Evolutionary conservation across 2,888 invertebrate species (phyloP).

Genomic region (Dexiosoma caninum): DNA sequence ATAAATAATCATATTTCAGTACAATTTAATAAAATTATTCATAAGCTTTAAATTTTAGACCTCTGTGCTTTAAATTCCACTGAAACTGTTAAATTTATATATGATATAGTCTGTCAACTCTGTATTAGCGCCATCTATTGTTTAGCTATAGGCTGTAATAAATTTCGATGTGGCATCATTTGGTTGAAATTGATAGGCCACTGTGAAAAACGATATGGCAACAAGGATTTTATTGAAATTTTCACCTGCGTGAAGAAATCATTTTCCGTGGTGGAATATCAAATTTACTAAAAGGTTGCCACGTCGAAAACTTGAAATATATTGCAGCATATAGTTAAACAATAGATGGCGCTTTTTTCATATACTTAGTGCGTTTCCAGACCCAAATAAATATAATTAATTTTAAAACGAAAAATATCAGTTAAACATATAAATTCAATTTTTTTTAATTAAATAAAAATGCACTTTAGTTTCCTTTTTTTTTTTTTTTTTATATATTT

Average conservation of each 20-base stretch:
- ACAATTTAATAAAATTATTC: no score
- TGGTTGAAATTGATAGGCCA: background rate
- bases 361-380: background rate
- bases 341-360: constrained; percentile 18
- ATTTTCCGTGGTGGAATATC: background rate
- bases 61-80: no score
- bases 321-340: background rate
- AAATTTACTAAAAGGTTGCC: background rate
- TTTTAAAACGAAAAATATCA: no score
- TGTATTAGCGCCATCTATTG: constrained; percentile 19
- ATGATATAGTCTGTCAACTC: background rate
- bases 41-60: no score
- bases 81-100: no score
- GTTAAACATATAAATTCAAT: background rate
- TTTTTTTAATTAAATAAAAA: background rate
- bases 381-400: background rate
- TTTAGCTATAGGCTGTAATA: background rate
- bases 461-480: background rate
- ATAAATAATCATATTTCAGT: no score
- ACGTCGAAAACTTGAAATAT: constrained; percentile 1
- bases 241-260: background rate
- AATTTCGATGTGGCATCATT: background rate
- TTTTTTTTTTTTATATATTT: constrained; percentile 42
- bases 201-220: constrained; percentile 1
- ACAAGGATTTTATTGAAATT: background rate